Evolutionary conservation across 2,888 invertebrate genomes (phyloP).

Genomic region (Cancer borealis): DNA sequence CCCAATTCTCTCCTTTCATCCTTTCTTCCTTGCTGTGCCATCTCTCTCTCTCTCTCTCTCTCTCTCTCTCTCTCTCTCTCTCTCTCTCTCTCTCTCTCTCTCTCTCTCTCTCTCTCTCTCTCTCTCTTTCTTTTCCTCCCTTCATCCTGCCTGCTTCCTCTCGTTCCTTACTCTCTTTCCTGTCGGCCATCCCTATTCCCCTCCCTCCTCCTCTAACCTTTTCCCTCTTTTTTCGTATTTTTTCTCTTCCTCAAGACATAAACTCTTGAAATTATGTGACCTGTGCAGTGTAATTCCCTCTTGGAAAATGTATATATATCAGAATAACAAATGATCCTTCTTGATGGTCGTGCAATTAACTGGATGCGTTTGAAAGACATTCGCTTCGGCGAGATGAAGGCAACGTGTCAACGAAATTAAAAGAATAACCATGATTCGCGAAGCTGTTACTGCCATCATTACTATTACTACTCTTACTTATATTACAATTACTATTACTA

Average conservation of each 20-base stretch:
- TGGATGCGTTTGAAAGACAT: conserved; percentile 20
- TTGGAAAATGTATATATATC: not conserved
- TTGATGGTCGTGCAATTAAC: not conserved
- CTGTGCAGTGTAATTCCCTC: not conserved
- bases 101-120: no score
- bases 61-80: no score
- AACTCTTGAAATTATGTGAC: not conserved
- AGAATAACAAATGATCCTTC: not conserved
- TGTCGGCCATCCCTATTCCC: no score
- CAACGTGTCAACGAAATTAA: not conserved
- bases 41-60: no score
- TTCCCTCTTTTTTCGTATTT: not conserved
- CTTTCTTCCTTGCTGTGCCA: no score
- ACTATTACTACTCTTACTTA: not conserved
- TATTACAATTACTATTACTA: no score
- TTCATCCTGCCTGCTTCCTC: no score
- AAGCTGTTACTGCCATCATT: not conserved
- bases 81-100: no score
- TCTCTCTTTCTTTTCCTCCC: no score
- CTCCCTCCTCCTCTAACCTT: not conserved
- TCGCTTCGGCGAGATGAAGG: not conserved
- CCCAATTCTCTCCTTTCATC: no score
- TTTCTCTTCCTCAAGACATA: not conserved
- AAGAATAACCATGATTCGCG: not conserved
- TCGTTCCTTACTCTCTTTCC: no score